These are phyloP conservation scores for Periophthalmus magnuspinnatus DNA, from an alignment of 2,797 vertebrate species.

Conservation along the genomic window DNA sequence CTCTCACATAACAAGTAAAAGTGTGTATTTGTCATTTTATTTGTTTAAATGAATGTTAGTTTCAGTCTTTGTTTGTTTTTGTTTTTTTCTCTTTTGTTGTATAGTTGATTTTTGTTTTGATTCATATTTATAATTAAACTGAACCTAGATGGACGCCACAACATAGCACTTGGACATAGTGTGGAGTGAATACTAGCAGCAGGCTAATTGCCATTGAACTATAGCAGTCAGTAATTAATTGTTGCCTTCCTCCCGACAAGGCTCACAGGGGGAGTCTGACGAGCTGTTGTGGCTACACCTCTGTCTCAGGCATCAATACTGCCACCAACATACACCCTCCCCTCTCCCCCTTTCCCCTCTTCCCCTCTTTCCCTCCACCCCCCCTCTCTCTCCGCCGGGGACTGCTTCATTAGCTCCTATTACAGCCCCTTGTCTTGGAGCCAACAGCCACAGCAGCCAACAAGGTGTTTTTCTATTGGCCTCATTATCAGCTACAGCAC, in stretches of 20 bases:
- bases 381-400: conserved; percentile 37
- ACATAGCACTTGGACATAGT: neutral
- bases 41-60: too few species aligned
- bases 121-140: too few species aligned
- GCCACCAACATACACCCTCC: conserved; percentile 49
- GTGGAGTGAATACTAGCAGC: conserved; percentile 36
- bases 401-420: conserved; percentile 69
- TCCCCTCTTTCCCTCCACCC: neutral
- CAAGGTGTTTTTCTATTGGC: conserved; percentile 22
- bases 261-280: conserved; percentile 53
- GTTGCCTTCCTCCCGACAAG: conserved; percentile 46
- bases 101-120: too few species aligned
- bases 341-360: conserved; percentile 24
- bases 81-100: too few species aligned
- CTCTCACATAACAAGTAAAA: too few species aligned
- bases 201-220: conserved; percentile 65
- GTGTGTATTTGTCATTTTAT: too few species aligned
- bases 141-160: neutral
- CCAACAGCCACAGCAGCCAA: conserved; percentile 35
- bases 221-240: conserved; percentile 69
- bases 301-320: conserved; percentile 61
- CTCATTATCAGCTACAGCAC: conserved; percentile 18
- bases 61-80: too few species aligned
- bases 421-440: conserved; percentile 55
- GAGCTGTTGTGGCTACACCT: conserved; percentile 53